Conservation (phyloP, 2,888 invertebrate species). For the Catocala fraxini region DNA sequence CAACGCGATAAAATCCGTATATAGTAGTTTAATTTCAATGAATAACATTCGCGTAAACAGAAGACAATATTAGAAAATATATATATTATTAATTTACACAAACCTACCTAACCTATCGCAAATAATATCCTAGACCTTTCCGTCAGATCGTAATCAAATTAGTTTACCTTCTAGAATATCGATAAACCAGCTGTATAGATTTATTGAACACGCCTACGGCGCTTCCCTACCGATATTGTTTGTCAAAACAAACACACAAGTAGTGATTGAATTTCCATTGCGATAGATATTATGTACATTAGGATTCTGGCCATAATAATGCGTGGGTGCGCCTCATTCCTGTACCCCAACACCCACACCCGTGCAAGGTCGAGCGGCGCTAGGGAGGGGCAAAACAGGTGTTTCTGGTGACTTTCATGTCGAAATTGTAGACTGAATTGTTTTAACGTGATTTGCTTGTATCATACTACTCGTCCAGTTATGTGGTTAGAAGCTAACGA, state of each 20-base stretch:
- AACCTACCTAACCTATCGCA: too few species aligned
- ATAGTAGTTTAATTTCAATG: too few species aligned
- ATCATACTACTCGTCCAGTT: too few species aligned
- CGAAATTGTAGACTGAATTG: constrained; percentile 31
- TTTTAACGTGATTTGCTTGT: constrained; percentile 16
- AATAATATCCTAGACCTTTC: too few species aligned
- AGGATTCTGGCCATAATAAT: constrained; percentile 48
- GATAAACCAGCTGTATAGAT: constrained; percentile 6
- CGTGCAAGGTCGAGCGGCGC: constrained; percentile 42
- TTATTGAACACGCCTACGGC: constrained; percentile 8
- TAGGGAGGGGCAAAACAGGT: constrained; percentile 45
- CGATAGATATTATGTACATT: constrained; percentile 46
- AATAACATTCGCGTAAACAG: too few species aligned
- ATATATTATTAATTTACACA: too few species aligned
- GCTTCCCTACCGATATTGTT: constrained; percentile 9
- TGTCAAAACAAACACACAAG: constrained; percentile 42
- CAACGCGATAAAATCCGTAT: too few species aligned
- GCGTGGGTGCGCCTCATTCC: constrained; percentile 36
- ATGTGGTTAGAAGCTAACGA: too few species aligned
- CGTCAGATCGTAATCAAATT: constrained; percentile 5
- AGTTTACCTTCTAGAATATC: constrained; percentile 5
- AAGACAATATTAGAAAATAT: too few species aligned
- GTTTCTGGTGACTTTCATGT: constrained; percentile 38
- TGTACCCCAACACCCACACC: constrained; percentile 18
- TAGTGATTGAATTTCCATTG: constrained; percentile 37